Evolutionary conservation across 2,113 vertebrate species (phyloP), one percentile per base, ranked within the genome.

Genomic region (Sardina pilchardus): DNA sequence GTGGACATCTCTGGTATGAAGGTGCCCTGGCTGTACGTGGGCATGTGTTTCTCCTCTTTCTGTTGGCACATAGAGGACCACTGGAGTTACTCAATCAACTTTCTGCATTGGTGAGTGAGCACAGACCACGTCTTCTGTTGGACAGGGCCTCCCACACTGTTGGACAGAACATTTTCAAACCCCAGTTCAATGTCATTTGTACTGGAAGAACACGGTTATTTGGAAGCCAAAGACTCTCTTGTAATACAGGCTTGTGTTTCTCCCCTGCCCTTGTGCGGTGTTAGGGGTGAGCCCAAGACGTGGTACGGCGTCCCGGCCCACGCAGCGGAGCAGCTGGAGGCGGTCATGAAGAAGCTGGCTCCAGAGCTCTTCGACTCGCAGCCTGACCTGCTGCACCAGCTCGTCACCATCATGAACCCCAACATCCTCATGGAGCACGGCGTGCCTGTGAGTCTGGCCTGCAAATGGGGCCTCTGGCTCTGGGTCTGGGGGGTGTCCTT

Each of bases 81-180:
- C 93, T 99, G 98, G 98, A 99, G 98, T 87, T 99, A 99, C 88
- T 99, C 98, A 82, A 99, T 99, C 93, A 99, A 99, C 93, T 99
- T 97, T 91, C 92, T 99, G 90, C 98, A 99, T 80, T 99, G 98
- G 98, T 99, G 94, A 82, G 95, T 81, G 16, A 36, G 34, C 30
- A 17, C 71, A 36, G 71, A 34, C 43, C 30, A 6, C 44, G 19
- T 2, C 6, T 7, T 67, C n/a, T 30, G 63, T 4, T 24, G 24
- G 53, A 24, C 19, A 59, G 21, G 21, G 16, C 21, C 42, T 42
- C 21, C 78, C 78, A 81, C 75, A 42, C 78, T 7, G 5, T 6
- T 24, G 4, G 21, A 24, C 19, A n/a, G 5, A 4, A 24, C 3
- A 19, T 19, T 4, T 21, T 59, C 53, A 59, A 3, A 59, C 53